phyloP scores from a whole-genome alignment of 2,113 vertebrate genomes.

The Gasterosteus nipponicus region DNA sequence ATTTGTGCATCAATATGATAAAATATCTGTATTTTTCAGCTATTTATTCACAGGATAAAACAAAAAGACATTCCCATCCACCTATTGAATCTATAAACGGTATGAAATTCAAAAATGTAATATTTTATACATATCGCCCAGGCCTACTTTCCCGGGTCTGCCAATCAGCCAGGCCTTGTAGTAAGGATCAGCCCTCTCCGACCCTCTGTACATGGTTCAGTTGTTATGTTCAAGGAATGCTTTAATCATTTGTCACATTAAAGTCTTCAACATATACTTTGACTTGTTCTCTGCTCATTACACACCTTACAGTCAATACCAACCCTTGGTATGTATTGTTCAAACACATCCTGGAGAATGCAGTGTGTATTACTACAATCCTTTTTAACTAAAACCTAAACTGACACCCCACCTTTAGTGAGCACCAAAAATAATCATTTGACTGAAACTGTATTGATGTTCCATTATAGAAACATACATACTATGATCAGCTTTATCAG shows the following conservation, averaged over 20 bases:
- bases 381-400: background rate
- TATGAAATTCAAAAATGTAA: conserved; percentile 7
- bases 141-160: conserved; percentile 33
- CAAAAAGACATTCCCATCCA: conserved; percentile 29
- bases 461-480: background rate
- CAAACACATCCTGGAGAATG: background rate
- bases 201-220: conserved; percentile 48
- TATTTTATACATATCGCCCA: conserved; percentile 35
- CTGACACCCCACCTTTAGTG: background rate
- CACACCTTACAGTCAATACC: background rate
- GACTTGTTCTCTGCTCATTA: conserved; percentile 19
- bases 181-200: conserved; percentile 34
- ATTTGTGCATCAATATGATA: conserved; percentile 13
- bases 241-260: conserved; percentile 73
- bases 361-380: background rate
- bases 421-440: background rate
- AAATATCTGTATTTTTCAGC: conserved; percentile 27
- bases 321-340: background rate
- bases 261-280: conserved; percentile 62
- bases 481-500: background rate
- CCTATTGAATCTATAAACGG: background rate
- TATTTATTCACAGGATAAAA: conserved; percentile 12
- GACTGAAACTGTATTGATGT: background rate
- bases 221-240: conserved; percentile 70
- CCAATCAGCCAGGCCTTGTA: conserved; percentile 30